Conservation (phyloP, 1,140 invertebrate genomes). For the honey bee (Apis mellifera) region Amel_HAv3.1 CM009936.2:3853001-3853500, state of each 20-base stretch:
- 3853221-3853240: conserved; percentile 73
- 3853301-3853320: conserved; percentile 62
- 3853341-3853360: not conserved
- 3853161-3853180: conserved; percentile 45
- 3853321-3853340: conserved; percentile 60
- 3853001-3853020: not conserved
- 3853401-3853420: conserved; percentile 32
- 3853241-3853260: conserved; percentile 67
- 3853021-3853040: conserved; percentile 45
- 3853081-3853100: conserved; percentile 55
- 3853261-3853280: conserved; percentile 71
- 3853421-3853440: conserved; percentile 4
- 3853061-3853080: conserved; percentile 58
- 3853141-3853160: not conserved
- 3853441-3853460: not conserved
- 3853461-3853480: not conserved
- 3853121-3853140: conserved; percentile 10
- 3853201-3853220: conserved; percentile 20
- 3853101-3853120: conserved; percentile 52
- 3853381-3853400: conserved; percentile 10
- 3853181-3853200: conserved; percentile 63
- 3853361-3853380: not conserved
- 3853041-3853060: conserved; percentile 57
- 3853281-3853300: conserved; percentile 1
- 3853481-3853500: no score